A percentile compares a stretch with the other conserved stretches of the same genome.
These are phyloP conservation scores for Drosophila watanabei DNA, from an alignment of 1,140 invertebrate genomes.

Conservation along the genomic window DNA sequence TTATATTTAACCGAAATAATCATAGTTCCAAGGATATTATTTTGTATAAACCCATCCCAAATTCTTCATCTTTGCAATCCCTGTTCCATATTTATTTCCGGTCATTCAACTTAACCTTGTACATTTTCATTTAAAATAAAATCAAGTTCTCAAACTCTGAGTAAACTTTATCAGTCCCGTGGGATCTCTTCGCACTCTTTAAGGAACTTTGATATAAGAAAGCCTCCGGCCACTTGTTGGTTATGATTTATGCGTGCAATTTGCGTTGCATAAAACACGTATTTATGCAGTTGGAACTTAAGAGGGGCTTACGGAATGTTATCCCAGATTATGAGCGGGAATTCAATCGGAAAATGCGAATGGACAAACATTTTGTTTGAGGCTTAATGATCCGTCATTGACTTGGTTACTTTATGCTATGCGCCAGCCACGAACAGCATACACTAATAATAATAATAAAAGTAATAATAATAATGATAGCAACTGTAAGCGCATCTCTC, in stretches of 20 bases:
- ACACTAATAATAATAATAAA: slow-evolving; percentile 49
- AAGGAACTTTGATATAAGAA: neutral
- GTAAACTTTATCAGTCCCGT: slow-evolving; percentile 38
- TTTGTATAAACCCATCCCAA: neutral
- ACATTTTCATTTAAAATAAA: neutral
- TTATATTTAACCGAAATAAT: neutral
- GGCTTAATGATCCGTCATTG: slow-evolving; percentile 70
- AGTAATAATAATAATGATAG: slow-evolving; percentile 42
- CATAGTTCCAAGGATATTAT: neutral
- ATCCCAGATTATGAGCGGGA: slow-evolving; percentile 61
- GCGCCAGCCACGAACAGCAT: too few relatives aligned
- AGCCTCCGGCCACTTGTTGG: slow-evolving; percentile 47
- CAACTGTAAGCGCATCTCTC: slow-evolving; percentile 72
- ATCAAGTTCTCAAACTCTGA: neutral
- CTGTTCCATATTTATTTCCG: neutral
- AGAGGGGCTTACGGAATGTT: slow-evolving; percentile 57
- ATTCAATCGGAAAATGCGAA: slow-evolving; percentile 65
- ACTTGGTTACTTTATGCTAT: slow-evolving; percentile 69
- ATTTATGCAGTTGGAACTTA: slow-evolving; percentile 38
- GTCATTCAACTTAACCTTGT: slow-evolving; percentile 1
- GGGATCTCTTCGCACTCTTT: slow-evolving; percentile 9
- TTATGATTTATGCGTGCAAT: slow-evolving; percentile 71
- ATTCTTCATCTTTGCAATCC: neutral
- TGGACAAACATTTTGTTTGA: slow-evolving; percentile 61
- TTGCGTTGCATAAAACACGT: slow-evolving; percentile 58